Evolutionary conservation across 2,888 invertebrate species (phyloP).

Genomic region (Drosophila paranaensis): DNA sequence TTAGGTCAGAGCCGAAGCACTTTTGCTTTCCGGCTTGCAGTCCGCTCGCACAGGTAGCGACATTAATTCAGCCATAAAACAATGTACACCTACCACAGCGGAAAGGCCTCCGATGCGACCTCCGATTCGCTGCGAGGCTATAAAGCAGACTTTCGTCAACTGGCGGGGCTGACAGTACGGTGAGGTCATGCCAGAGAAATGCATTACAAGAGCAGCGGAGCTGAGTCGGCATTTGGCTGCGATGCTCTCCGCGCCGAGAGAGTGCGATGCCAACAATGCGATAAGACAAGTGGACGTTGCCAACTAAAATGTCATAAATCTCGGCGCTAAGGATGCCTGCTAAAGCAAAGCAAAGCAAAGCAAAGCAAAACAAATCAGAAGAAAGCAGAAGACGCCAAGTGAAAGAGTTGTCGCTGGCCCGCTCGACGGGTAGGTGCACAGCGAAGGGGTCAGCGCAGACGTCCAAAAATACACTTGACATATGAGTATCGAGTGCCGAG

Average conservation of each 20-base stretch:
- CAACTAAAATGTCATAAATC: slow-evolving; percentile 85
- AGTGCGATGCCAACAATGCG: slow-evolving; percentile 84
- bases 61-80: slow-evolving; percentile 62
- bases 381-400: slow-evolving; percentile 55
- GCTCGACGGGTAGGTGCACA: slow-evolving; percentile 55
- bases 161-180: slow-evolving; percentile 28
- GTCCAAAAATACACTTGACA: slow-evolving; percentile 75
- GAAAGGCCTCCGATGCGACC: slow-evolving; percentile 35
- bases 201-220: slow-evolving; percentile 37
- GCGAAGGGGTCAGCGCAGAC: slow-evolving; percentile 50
- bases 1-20: slow-evolving; percentile 66
- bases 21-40: slow-evolving; percentile 56
- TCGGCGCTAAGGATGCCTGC: slow-evolving; percentile 83
- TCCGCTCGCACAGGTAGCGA: slow-evolving; percentile 68
- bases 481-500: slow-evolving; percentile 49
- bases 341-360: slow-evolving; percentile 55
- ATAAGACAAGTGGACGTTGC: slow-evolving; percentile 85
- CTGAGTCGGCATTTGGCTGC: neutral
- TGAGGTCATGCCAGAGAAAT: slow-evolving; percentile 71
- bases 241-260: slow-evolving; percentile 3
- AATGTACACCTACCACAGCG: slow-evolving; percentile 15
- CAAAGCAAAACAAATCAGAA: slow-evolving; percentile 54
- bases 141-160: slow-evolving; percentile 44
- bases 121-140: slow-evolving; percentile 51
- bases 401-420: slow-evolving; percentile 69